Percentiles rank a stretch among this genome's conserved stretches.
phyloP scores from a whole-genome alignment of 2,888 invertebrate species.

The Hypomecis atomaria region DNA sequence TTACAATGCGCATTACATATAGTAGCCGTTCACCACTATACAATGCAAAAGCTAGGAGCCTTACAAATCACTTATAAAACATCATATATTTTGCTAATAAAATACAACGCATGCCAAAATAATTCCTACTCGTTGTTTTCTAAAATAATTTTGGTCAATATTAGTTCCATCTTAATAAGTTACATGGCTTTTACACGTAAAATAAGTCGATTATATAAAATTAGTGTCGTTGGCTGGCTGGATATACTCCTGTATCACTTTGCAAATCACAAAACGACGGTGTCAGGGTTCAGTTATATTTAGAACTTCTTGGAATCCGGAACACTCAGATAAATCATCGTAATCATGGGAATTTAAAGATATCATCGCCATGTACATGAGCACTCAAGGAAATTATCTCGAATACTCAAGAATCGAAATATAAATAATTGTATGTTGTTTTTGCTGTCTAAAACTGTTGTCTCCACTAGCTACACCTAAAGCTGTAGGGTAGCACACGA shows the following conservation, averaged over 20 bases:
- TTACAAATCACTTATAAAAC: slow-evolving; percentile 6
- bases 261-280: slow-evolving; percentile 22
- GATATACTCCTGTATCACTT: slow-evolving; percentile 21
- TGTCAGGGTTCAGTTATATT: background rate
- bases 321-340: background rate
- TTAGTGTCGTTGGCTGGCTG: slow-evolving; percentile 23
- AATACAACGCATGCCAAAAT: slow-evolving; percentile 2
- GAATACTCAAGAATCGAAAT: too few species aligned
- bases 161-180: slow-evolving; percentile 6
- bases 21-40: slow-evolving; percentile 6
- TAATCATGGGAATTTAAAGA: background rate
- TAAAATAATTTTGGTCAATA: slow-evolving; percentile 17
- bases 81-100: slow-evolving; percentile 7
- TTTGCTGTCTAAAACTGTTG: too few species aligned
- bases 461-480: too few species aligned
- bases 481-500: too few species aligned
- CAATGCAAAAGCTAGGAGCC: slow-evolving; percentile 3
- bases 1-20: slow-evolving; percentile 29
- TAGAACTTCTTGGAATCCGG: slow-evolving; percentile 6
- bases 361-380: too few species aligned
- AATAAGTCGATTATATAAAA: slow-evolving; percentile 3
- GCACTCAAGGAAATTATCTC: too few species aligned
- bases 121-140: slow-evolving; percentile 1
- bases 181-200: slow-evolving; percentile 5
- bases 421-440: too few species aligned